Percentiles rank a stretch among this genome's conserved stretches.
These are phyloP conservation scores for Natator depressus DNA, from an alignment of 2,113 vertebrate genomes.

Conservation along the genomic window DNA sequence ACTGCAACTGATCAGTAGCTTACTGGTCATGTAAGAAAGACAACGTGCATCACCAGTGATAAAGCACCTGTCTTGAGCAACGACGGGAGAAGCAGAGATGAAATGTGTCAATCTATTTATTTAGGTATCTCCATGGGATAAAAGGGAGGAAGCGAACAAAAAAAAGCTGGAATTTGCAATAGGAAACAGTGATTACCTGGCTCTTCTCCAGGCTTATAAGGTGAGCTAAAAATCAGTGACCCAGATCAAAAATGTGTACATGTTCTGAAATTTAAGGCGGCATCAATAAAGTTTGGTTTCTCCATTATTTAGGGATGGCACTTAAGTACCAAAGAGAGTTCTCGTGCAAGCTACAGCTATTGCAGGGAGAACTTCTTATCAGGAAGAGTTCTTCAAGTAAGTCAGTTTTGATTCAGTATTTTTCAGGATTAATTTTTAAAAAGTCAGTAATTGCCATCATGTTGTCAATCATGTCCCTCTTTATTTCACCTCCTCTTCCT, in stretches of 20 bases:
- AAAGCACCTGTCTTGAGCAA: neutral
- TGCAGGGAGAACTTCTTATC: slow-evolving; percentile 96
- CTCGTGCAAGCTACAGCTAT: slow-evolving; percentile 84
- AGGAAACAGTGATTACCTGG: slow-evolving; percentile 94
- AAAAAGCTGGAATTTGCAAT: slow-evolving; percentile 92
- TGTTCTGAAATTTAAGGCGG: neutral
- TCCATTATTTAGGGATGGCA: slow-evolving; percentile 87
- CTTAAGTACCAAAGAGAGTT: slow-evolving; percentile 82
- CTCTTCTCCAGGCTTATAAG: slow-evolving; percentile 94
- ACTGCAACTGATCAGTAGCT: neutral
- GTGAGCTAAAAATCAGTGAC: slow-evolving; percentile 66
- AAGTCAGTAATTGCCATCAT: neutral
- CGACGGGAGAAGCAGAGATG: neutral
- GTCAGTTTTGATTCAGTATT: neutral
- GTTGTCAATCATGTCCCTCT: neutral
- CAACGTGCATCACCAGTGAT: neutral
- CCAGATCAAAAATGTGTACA: neutral
- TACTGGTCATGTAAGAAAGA: neutral
- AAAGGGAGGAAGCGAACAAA: slow-evolving; percentile 93
- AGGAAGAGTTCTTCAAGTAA: slow-evolving; percentile 89
- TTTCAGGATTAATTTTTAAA: neutral
- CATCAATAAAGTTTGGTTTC: slow-evolving; percentile 19
- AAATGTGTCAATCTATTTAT: slow-evolving; percentile 18
- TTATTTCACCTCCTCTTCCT: neutral
- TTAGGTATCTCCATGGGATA: slow-evolving; percentile 96